A percentile compares a stretch with the other conserved stretches of the same genome.
Conservation (phyloP, 2,113 vertebrate species). For the Chaenocephalus aceratus region DNA sequence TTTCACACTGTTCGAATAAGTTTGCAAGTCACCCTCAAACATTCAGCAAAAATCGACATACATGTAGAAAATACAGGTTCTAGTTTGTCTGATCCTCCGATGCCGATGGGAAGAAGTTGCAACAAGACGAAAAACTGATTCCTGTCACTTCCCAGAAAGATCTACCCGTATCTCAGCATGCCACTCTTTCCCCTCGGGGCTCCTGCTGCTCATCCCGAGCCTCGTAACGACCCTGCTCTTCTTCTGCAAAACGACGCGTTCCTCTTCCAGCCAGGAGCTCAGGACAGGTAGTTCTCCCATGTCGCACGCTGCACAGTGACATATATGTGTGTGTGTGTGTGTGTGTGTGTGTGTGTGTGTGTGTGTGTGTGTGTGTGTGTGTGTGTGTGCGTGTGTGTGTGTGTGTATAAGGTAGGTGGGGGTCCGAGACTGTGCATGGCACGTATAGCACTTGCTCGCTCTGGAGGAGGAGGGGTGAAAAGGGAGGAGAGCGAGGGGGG, state of each 20-base stretch:
- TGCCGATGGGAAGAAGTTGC: conserved; percentile 17
- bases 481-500: conserved; percentile 29
- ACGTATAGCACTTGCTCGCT: conserved; percentile 43
- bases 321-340: conserved; percentile 23
- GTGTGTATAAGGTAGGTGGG: neutral
- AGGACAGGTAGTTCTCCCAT: conserved; percentile 63
- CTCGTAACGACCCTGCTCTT: neutral
- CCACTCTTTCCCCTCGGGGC: neutral
- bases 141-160: conserved; percentile 36
- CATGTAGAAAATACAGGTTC: neutral
- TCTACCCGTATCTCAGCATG: conserved; percentile 18
- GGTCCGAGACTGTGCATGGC: conserved; percentile 42
- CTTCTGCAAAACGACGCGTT: conserved; percentile 23
- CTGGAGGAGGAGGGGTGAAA: conserved; percentile 55
- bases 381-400: conserved; percentile 32
- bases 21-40: neutral
- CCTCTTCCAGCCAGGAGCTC: conserved; percentile 48
- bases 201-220: conserved; percentile 42
- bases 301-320: conserved; percentile 27
- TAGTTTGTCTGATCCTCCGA: neutral
- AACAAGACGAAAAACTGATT: neutral
- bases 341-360: conserved; percentile 27
- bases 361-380: conserved; percentile 30
- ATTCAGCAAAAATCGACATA: neutral
- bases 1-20: neutral